Conservation (phyloP, 2,113 vertebrate species). For the Columba janthina region DNA sequence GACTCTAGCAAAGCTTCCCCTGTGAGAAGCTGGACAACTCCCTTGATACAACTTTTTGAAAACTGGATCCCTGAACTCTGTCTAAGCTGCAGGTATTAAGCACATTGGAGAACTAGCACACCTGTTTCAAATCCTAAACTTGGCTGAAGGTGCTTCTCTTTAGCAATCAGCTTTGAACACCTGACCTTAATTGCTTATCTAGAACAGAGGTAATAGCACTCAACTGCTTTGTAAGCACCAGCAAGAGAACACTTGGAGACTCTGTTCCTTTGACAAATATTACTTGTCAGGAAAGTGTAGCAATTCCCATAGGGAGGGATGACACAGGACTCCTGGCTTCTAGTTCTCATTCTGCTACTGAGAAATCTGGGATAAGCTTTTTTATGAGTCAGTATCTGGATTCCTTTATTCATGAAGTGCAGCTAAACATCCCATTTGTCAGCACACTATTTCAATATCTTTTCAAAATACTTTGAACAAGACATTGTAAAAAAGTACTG, state of each 20-base stretch:
- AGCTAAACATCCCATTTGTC: neutral
- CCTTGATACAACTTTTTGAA: neutral
- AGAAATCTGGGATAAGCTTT: neutral
- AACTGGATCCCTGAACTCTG: neutral
- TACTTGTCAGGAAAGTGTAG: neutral
- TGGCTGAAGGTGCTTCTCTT: neutral
- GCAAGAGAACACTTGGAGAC: neutral
- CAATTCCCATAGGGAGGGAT: neutral
- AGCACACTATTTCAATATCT: neutral
- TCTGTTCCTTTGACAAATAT: neutral
- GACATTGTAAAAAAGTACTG: neutral
- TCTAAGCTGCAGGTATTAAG: neutral
- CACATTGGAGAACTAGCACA: neutral
- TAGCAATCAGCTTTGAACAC: neutral
- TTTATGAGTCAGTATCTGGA: neutral
- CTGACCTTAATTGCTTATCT: neutral
- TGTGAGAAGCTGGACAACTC: rapidly evolving
- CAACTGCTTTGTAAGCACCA: neutral
- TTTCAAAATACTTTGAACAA: neutral
- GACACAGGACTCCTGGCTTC: neutral
- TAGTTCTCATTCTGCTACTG: neutral
- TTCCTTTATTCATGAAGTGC: neutral
- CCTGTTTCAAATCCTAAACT: neutral
- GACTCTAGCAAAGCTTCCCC: neutral
- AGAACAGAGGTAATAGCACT: neutral